Conservation (phyloP, 2,797 vertebrate species). For the Onychomys arenicola region DNA sequence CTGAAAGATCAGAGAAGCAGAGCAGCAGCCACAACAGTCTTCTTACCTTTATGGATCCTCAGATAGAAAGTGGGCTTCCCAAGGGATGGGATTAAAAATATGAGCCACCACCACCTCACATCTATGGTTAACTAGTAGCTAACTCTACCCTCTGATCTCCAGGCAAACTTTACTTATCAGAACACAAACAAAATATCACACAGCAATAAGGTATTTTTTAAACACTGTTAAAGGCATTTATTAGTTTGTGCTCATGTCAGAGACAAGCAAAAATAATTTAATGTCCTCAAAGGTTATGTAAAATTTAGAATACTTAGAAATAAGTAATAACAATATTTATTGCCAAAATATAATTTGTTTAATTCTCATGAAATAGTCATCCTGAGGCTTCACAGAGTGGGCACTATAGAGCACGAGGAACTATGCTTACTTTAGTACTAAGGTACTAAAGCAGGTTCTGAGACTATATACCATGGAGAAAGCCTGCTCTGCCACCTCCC, state of each 20-base stretch:
- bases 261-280: neutral
- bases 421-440: too few species aligned
- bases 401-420: neutral
- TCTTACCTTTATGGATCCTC: too few species aligned
- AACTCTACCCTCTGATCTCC: too few species aligned
- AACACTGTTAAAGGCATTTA: neutral
- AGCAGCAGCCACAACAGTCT: too few species aligned
- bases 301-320: neutral
- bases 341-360: neutral
- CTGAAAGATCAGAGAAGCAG: too few species aligned
- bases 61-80: too few species aligned
- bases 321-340: neutral
- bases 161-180: too few species aligned
- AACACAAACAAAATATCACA: too few species aligned
- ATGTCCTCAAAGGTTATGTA: slow-evolving; percentile 16
- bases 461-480: neutral
- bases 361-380: neutral
- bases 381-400: neutral
- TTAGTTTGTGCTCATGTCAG: neutral
- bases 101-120: too few species aligned
- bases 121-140: too few species aligned
- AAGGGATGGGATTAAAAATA: too few species aligned
- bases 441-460: neutral
- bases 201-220: slow-evolving; percentile 17
- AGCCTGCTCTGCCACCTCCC: neutral